phyloP scores from a whole-genome alignment of 2,797 vertebrate species.

The Gymnoscopelus braueri region DNA sequence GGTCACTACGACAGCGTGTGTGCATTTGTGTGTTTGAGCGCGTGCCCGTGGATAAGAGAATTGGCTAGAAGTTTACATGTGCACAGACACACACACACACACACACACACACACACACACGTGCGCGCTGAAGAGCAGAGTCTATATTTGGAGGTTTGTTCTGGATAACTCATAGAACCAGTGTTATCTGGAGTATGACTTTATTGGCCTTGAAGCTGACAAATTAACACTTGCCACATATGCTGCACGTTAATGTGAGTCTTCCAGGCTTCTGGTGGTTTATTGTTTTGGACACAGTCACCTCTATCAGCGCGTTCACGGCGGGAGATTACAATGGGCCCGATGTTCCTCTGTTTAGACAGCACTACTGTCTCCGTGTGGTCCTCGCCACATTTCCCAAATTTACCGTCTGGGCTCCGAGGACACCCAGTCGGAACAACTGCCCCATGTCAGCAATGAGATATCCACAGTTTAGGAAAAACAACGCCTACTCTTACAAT shows the following conservation, averaged over 20 bases:
- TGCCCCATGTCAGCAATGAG: constrained; percentile 50
- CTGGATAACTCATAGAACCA: constrained; percentile 7
- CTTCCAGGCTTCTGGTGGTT: background rate
- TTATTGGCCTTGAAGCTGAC: background rate
- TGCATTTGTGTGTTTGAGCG: constrained; percentile 20
- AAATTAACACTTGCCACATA: background rate
- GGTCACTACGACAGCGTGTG: constrained; percentile 45
- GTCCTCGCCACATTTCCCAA: no score
- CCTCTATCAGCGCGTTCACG: background rate
- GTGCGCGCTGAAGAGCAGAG: background rate
- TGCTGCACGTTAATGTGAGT: no score
- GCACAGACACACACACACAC: background rate
- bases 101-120: background rate
- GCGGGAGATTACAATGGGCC: background rate
- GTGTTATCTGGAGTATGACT: constrained; percentile 10
- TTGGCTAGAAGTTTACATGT: background rate
- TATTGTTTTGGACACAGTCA: background rate
- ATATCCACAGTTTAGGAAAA: constrained; percentile 33
- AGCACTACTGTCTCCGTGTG: background rate
- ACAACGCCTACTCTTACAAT: background rate
- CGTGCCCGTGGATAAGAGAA: background rate
- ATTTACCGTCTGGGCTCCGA: no score
- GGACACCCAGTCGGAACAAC: no score
- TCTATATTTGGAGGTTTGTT: constrained; percentile 37
- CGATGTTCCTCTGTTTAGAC: background rate